Evolutionary conservation across 2,888 invertebrate genomes (phyloP), one percentile per base, ranked within the genome.

Genomic region (Ormyrus labotus): DNA sequence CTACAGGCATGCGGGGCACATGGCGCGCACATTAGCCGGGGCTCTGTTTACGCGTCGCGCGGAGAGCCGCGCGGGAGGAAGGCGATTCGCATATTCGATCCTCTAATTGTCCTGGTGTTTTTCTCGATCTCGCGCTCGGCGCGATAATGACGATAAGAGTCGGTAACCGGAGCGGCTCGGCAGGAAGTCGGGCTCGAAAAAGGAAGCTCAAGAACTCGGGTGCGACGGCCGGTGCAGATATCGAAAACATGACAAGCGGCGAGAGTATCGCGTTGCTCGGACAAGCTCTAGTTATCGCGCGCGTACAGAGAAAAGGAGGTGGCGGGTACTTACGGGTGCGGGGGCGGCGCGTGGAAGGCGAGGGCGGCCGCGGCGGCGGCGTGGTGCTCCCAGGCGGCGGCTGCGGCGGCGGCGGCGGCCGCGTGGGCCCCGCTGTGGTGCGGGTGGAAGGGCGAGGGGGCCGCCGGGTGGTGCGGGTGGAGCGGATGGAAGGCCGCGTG

Each of bases 291-390:
- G 47, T 64, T 64, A 1, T 19, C 34, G 61, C 6, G 7, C 3
- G 19, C 3, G 19, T 6, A 13, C 51, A n/a, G 70, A 3, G 45
- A 8, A 6, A 51, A 51, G 7, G 60, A 48, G 34, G 19, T 1
- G 47, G n/a, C 45, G 34, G 34, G 53, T 58, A 82, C 82, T 82
- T 65, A 90, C 90, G 90, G 88, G 81, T 90, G 90, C 71, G 87
- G 89, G 10, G 89, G 89, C 51, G 90, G 90, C 5, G 93, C 84
- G 91, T 92, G 83, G 91, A 93, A 92, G 90, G 93, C 90, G 90
- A 92, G 92, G 90, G 94, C 92, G 87, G 93, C 92, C 85, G 95
- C 91, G 89, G 92, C 90, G 93, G 93, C 91, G 93, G 93, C 94
- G 88, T 95, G 93, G 93, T 91, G 93, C 89, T 90, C 93, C 93